These are phyloP conservation scores for Frankliniella fusca DNA, from an alignment of 2,888 invertebrate species.

Conservation along the genomic window DNA sequence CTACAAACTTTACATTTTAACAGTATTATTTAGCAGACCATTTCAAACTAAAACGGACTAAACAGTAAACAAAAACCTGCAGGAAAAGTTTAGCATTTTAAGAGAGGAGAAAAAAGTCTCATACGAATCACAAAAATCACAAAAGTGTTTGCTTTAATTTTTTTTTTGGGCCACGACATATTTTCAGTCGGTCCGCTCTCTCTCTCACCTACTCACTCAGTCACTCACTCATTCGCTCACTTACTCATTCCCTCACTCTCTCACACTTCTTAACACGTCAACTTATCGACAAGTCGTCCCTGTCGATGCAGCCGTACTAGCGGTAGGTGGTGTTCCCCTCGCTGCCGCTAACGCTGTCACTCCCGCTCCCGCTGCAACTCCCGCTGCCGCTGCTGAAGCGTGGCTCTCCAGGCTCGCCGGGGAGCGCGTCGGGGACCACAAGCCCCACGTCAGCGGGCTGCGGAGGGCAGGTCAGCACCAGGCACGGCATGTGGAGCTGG, in stretches of 20 bases:
- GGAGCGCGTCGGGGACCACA: too few relatives aligned
- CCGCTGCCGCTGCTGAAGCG: too few relatives aligned
- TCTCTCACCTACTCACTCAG: too few relatives aligned
- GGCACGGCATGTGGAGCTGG: not conserved
- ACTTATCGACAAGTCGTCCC: not conserved
- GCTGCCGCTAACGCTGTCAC: too few relatives aligned
- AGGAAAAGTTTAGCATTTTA: not conserved
- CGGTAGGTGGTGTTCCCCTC: not conserved
- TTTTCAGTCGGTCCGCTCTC: not conserved
- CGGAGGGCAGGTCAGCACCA: not conserved
- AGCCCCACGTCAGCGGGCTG: not conserved
- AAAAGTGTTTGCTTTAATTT: not conserved
- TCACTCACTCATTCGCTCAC: too few relatives aligned
- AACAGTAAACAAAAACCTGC: not conserved
- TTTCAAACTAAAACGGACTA: not conserved
- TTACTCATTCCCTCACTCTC: not conserved
- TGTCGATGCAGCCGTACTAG: not conserved
- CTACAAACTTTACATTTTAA: not conserved
- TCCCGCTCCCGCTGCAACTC: too few relatives aligned
- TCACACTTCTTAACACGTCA: not conserved
- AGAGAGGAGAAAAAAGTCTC: not conserved
- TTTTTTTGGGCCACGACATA: conserved; percentile 14
- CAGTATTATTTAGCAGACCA: not conserved
- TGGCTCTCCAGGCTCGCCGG: too few relatives aligned
- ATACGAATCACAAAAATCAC: conserved; percentile 21